Conservation (phyloP, 2,113 vertebrate genomes). For the Opisthocomus hoazin region DNA sequence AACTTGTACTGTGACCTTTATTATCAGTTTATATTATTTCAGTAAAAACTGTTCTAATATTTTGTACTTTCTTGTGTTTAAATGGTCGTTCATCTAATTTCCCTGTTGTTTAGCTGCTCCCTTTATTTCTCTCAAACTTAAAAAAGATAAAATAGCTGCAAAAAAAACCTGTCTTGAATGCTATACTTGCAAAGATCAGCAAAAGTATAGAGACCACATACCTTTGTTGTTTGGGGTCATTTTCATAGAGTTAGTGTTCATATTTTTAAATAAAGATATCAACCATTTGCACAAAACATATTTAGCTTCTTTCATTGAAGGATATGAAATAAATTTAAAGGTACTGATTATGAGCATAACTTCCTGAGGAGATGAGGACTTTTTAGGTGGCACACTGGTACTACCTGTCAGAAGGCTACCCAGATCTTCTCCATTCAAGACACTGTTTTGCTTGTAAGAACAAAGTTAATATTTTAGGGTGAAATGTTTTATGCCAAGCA, state of each 20-base stretch:
- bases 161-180: not conserved
- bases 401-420: not conserved
- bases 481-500: not conserved
- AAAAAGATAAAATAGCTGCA: not conserved
- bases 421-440: not conserved
- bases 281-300: not conserved
- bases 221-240: not conserved
- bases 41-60: not conserved
- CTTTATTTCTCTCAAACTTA: not conserved
- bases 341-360: not conserved
- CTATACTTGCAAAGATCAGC: not conserved
- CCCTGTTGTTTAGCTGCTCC: not conserved
- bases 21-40: not conserved
- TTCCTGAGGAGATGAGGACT: not conserved
- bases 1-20: not conserved
- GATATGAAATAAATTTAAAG: not conserved
- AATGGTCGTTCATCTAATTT: conserved; percentile 15
- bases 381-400: not conserved
- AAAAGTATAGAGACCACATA: not conserved
- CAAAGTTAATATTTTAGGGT: not conserved
- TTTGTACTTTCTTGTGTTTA: not conserved
- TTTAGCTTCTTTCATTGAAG: not conserved
- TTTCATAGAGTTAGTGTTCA: not conserved
- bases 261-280: not conserved
- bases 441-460: not conserved